A percentile compares a stretch with the other conserved stretches of the same genome.
These are phyloP conservation scores for Scaptomyza polygonia DNA, from an alignment of 2,888 invertebrate species.

Conservation along the genomic window DNA sequence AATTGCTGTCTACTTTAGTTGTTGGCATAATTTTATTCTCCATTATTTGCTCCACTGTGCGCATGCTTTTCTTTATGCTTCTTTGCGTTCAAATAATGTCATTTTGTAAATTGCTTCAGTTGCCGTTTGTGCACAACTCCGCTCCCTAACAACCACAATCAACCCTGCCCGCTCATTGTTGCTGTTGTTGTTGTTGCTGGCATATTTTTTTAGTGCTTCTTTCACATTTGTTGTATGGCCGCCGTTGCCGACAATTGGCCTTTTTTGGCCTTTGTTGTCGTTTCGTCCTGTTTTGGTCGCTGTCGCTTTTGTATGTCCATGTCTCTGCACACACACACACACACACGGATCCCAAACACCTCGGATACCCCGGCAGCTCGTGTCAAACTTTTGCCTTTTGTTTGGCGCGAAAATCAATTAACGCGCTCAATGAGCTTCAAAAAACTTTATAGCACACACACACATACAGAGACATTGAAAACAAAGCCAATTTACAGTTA, in stretches of 20 bases:
- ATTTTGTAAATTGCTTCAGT: slow-evolving; percentile 78
- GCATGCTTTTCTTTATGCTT: slow-evolving; percentile 60
- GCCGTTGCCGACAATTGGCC: slow-evolving; percentile 70
- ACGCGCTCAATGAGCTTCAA: slow-evolving; percentile 71
- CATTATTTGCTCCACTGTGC: slow-evolving; percentile 33
- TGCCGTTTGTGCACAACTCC: slow-evolving; percentile 15
- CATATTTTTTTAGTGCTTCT: slow-evolving; percentile 73
- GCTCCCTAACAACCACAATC: not conserved
- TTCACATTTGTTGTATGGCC: slow-evolving; percentile 46
- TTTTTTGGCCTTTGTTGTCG: slow-evolving; percentile 54
- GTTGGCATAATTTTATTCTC: slow-evolving; percentile 71
- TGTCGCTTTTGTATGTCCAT: slow-evolving; percentile 49
- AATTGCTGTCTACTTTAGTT: slow-evolving; percentile 71
- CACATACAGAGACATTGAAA: slow-evolving; percentile 24
- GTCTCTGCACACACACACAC: not conserved
- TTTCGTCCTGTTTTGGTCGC: slow-evolving; percentile 33
- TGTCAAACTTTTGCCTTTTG: slow-evolving; percentile 72
- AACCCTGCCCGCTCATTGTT: slow-evolving; percentile 10
- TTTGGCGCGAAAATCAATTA: slow-evolving; percentile 76
- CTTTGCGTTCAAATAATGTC: slow-evolving; percentile 76
- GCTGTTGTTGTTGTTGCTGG: slow-evolving; percentile 31
- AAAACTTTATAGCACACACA: slow-evolving; percentile 57
- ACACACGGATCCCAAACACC: not conserved
- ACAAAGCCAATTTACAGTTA: slow-evolving; percentile 77
- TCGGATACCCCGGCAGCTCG: not conserved